Evolutionary conservation across 2,888 invertebrate genomes (phyloP), one percentile per base, ranked within the genome.

Genomic region (Eudasyphora cyanicolor): DNA sequence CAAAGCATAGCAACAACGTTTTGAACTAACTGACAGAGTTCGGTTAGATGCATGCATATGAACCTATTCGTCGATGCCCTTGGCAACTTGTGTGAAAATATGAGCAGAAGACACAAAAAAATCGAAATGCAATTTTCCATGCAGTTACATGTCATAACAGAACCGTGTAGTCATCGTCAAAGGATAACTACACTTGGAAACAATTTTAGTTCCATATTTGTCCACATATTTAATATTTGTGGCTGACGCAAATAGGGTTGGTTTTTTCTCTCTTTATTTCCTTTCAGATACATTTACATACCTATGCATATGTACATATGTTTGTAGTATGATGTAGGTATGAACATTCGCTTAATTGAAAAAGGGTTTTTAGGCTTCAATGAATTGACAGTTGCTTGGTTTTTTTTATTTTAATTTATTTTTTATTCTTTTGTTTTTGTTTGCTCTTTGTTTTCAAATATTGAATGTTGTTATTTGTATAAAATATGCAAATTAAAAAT

Each of bases 401-500:
- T 21, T 54, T 54, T 57, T 24, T 27, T 27, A 3, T 0, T 24
- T 57, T 27, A 21, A 0, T 54, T 2, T 64, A 38, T 19, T 67
- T 67, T 67, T 24, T 42, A 24, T 38, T 1, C 38, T 19, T 38
- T 12, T 29, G n/a, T 42, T 42, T 38, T 1, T 64, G 38, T 38
- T 12, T 29, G n/a, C 12, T 10, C 67, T n/a, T n/a, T n/a, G n/a
- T n/a, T 19, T n/a, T 60, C 17, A 67, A 21, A 67, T 67, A 38
- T 67, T 38, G 67, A 19, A 42, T 67, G 10, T 35, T 38, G 21
- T 67, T 67, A 38, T 67, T 35, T 38, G 35, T 42, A 24, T n/a
- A n/a, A 67, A 67, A 67, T 67, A 67, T 67, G 67, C 38, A 67
- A 67, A 67, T 67, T 67, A 12, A 67, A 42, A 67, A 42, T 24